Evolutionary conservation across 2,797 vertebrate species (phyloP), one percentile per base, ranked within the genome.

Genomic region (Sebastes paucispinis): DNA sequence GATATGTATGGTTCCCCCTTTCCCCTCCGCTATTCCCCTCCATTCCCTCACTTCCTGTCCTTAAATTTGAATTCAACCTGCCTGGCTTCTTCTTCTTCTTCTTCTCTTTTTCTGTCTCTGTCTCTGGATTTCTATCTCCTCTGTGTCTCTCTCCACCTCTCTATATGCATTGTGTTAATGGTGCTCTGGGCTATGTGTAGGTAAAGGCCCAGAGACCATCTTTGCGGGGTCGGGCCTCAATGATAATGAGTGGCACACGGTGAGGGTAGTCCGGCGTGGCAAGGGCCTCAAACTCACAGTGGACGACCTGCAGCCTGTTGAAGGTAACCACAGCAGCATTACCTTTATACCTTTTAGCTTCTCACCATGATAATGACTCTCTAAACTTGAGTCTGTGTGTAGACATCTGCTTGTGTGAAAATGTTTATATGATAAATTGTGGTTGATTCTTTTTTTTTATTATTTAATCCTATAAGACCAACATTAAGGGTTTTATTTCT

Each of bases 191-290:
- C 90, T 93, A 92, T 94, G 93, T 97, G 96, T 97, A 99, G 98
- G 98, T 97, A 99, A 99, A 97, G 98, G 98, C 94, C 98, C 98
- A 95, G 98, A 99, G 96, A 99, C 98, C 90, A 98, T 99, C 97
- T 99, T 98, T 97, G 97, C 98, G 86, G 98, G 98, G 93, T 97
- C 97, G 94, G 97, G 97, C 95, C 97, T 99, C 97, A 99, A 99
- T 97, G 98, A 99, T 96, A 99, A 99, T 90, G 98, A 99, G 89
- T 99, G 98, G 98, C 98, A 99, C 96, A 99, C 98, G 29, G 98
- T 99, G 89, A 97, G 98, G 93, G 98, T 99, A 91, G 96, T 97
- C 90, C 97, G 98, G 65, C 96, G 98, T 93, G 98, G 98, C 93
- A 99, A 99, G 95, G 96, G 95, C 91, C 96, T 99, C 94, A 98